Conservation (phyloP, 2,113 vertebrate species). For the Lagopus muta region DNA sequence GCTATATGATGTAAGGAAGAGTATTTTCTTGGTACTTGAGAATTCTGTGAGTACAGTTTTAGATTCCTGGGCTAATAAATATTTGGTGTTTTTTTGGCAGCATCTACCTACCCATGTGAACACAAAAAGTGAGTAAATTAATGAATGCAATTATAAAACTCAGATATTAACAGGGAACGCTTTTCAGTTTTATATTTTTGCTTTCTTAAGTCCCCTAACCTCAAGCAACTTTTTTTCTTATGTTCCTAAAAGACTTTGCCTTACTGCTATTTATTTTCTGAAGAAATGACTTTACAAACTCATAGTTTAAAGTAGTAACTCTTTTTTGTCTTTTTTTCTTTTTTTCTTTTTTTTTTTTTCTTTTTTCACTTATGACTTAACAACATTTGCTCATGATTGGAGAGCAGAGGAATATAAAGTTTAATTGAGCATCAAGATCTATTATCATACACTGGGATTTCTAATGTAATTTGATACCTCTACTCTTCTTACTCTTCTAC, state of each 20-base stretch:
- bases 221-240: neutral
- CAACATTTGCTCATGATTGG: neutral
- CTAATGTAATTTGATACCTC: neutral
- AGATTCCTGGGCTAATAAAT: neutral
- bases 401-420: neutral
- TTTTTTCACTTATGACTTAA: neutral
- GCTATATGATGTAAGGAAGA: neutral
- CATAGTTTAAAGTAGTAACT: neutral
- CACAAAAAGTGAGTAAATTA: neutral
- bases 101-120: neutral
- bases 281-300: neutral
- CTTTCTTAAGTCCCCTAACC: neutral
- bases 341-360: neutral
- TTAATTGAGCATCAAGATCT: neutral
- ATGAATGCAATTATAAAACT: neutral
- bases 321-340: neutral
- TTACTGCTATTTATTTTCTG: neutral
- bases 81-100: neutral
- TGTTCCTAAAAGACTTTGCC: neutral
- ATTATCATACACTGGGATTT: neutral
- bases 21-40: neutral
- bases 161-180: neutral
- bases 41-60: neutral
- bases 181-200: neutral
- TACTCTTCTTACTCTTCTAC: neutral